Evolutionary conservation across 2,113 vertebrate genomes (phyloP).

Genomic region (Camelus dromedarius): DNA sequence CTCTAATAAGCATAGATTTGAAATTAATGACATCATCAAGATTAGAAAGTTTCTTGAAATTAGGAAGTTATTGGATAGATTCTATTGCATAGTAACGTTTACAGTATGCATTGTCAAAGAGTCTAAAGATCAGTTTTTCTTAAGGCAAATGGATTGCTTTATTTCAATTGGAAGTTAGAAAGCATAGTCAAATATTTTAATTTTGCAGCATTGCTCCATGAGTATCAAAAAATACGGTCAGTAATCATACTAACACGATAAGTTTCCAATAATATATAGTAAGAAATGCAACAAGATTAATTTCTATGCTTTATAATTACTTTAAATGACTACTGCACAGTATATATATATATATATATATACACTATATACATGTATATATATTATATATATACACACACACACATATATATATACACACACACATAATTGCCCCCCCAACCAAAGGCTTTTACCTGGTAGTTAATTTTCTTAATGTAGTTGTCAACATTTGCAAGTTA

Average conservation of each 20-base stretch:
- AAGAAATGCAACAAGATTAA: background rate
- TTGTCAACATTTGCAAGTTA: background rate
- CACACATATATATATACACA: too few relatives aligned
- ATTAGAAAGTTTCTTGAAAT: background rate
- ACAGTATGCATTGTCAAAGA: background rate
- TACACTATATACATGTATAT: background rate
- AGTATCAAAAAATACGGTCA: background rate
- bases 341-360: background rate
- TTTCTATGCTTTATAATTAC: background rate
- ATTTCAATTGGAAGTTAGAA: background rate
- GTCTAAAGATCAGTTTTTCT: background rate
- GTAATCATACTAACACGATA: background rate
- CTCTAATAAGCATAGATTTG: background rate
- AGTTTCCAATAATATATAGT: background rate
- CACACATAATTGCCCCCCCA: too few relatives aligned
- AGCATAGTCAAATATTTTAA: slow-evolving; percentile 5
- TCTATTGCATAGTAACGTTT: background rate
- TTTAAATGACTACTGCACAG: background rate
- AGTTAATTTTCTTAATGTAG: background rate
- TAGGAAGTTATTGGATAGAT: background rate
- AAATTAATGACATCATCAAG: slow-evolving; percentile 10
- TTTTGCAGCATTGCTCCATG: background rate
- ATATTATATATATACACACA: background rate
- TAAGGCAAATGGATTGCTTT: background rate
- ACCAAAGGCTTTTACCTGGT: background rate